Base-by-base conservation (phyloP, 2,797 vertebrate genomes). In the Coranthus polyacanthus region DNA sequence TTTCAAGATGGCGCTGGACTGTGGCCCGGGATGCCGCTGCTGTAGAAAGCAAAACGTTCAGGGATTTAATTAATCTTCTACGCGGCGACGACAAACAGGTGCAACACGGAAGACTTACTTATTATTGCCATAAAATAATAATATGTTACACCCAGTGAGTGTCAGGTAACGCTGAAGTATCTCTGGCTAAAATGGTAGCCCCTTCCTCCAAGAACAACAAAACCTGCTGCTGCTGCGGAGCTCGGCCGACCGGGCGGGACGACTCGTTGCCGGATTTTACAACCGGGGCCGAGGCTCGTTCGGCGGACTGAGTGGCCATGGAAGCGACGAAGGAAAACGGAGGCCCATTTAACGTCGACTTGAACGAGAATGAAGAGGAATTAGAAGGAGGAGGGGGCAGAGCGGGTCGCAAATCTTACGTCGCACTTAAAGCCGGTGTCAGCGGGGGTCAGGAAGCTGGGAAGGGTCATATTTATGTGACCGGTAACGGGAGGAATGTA, bases 1-100 rank as follows among this genome's bases (percentile, higher is more conserved):
- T 90, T 90, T 91, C 89, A 94, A 93, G 85, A 94, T 94, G 93
- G 93, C 92, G 82, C 71, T 53, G 75, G 78, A 61, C 73, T 52
- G 82, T 71, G 59, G 39, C 63, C 67, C 66, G 82, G 72, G 70
- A 75, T 70, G 45, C 84, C 74, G 78, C 82, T 15, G 42, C 46
- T 2, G 79, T 69, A 43, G 69, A 29, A 47, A 72, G 70, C 47
- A 68, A 42, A 64, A 12, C 54, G 43, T 10, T 3, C 9, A 54
- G 32, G 63, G 80, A 67, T 86, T 87, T 81, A 52, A 79, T 24
- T 58, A 54, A 72, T 69, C 76, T 56, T 54, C 44, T 6, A 15
- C 1, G 26, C 36, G 32, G 49, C 42, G 39, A 22, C 13, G 26
- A 50, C 61, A 47, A 18, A 2, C 3, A n/a, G 32, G 38, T n/a